Conservation (phyloP, 53 echinoderm and acorn worm species). For the Zoroaster sp. region DNA sequence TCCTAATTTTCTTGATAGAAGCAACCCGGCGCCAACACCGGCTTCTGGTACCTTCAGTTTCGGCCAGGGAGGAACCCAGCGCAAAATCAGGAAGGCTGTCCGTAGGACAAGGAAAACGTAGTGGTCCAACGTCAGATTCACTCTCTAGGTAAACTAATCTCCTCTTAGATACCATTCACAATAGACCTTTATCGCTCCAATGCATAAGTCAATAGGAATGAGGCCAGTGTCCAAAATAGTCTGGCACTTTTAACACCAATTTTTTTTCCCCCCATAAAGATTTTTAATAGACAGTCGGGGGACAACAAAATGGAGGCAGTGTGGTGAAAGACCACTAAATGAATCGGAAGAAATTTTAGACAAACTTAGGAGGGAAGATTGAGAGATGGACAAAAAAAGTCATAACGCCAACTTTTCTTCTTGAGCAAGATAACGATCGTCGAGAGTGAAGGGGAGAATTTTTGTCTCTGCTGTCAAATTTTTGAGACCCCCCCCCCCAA, state of each 20-base stretch:
- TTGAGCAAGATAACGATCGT: too few species aligned
- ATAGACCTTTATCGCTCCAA: not conserved
- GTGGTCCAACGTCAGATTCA: not conserved
- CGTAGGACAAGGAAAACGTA: conserved; percentile 58
- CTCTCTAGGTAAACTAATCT: not conserved
- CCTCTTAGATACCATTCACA: not conserved
- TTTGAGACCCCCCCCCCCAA: too few species aligned
- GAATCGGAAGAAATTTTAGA: too few species aligned
- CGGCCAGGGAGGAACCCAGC: conserved; percentile 25
- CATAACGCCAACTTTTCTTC: too few species aligned
- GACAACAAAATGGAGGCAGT: too few species aligned
- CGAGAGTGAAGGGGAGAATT: too few species aligned
- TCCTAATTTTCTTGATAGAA: not conserved
- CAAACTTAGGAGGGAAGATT: too few species aligned
- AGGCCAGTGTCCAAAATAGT: not conserved
- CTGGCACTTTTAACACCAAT: not conserved
- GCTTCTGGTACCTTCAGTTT: conserved; percentile 53
- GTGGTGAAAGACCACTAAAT: too few species aligned
- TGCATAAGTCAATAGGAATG: not conserved
- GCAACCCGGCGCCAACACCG: not conserved
- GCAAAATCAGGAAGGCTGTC: conserved; percentile 73
- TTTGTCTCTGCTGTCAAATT: too few species aligned
- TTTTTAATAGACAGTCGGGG: too few species aligned
- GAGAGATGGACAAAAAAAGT: too few species aligned
- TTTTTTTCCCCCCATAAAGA: not conserved